Evolutionary conservation across 2,113 vertebrate species (phyloP).

Genomic region (Mesembrinibis cayennensis): DNA sequence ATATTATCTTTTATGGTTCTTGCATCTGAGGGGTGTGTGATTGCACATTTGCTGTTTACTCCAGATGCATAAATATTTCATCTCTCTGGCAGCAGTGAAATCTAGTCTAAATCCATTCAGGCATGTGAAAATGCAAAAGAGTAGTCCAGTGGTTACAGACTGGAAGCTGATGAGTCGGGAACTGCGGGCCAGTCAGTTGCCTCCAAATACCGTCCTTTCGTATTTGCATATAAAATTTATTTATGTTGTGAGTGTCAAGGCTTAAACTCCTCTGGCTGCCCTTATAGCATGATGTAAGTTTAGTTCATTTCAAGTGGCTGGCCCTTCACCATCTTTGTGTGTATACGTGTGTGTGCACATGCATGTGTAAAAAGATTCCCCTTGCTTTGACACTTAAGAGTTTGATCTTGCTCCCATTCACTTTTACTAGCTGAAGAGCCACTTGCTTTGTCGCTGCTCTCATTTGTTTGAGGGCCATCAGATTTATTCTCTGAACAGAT

Average conservation of each 20-base stretch:
- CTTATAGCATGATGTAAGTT: neutral
- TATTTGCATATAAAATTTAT: neutral
- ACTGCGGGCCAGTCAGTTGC: neutral
- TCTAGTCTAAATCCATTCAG: neutral
- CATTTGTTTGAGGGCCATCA: neutral
- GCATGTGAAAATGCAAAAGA: neutral
- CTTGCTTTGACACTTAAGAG: neutral
- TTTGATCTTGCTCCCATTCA: neutral
- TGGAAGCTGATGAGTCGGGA: neutral
- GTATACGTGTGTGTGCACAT: accelerated
- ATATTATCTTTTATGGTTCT: neutral
- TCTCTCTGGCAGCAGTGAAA: neutral
- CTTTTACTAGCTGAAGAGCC: neutral
- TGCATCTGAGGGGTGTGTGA: neutral
- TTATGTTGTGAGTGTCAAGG: neutral
- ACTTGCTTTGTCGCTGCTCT: neutral
- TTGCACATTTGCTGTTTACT: neutral
- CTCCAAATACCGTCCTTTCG: neutral
- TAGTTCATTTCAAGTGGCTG: neutral
- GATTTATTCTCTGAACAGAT: neutral
- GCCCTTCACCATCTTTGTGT: neutral
- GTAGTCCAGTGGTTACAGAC: neutral
- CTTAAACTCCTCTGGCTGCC: neutral
- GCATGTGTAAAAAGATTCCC: neutral
- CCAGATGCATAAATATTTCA: neutral